A percentile compares a stretch with the other conserved stretches of the same genome.
Evolutionary conservation across 2,888 invertebrate genomes (phyloP).

Genomic region (Dendrolimus houi): DNA sequence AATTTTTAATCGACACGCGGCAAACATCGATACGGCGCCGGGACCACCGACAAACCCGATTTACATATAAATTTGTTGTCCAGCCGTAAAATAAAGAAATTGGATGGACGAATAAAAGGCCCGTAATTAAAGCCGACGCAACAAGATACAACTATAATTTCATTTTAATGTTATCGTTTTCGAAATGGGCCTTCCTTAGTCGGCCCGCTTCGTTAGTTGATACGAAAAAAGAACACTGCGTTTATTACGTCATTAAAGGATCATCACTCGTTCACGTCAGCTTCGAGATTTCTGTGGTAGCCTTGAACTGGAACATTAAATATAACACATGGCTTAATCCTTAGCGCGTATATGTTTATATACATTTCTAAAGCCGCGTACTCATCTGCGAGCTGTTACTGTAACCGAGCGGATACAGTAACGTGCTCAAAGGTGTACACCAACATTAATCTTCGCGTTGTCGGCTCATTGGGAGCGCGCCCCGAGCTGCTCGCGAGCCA

Average conservation of each 20-base stretch:
- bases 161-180: slow-evolving; percentile 47
- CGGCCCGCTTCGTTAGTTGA: slow-evolving; percentile 40
- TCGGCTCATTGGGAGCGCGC: no score
- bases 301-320: neutral
- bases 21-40: slow-evolving; percentile 33
- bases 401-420: no score
- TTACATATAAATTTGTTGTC: slow-evolving; percentile 73
- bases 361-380: no score
- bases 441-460: no score
- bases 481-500: no score
- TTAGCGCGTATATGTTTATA: neutral
- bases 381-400: no score
- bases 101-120: slow-evolving; percentile 52
- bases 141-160: slow-evolving; percentile 51
- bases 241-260: slow-evolving; percentile 23
- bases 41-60: slow-evolving; percentile 64
- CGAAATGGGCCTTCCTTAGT: slow-evolving; percentile 16
- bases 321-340: neutral
- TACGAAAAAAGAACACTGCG: slow-evolving; percentile 16
- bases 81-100: slow-evolving; percentile 72
- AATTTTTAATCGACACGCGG: slow-evolving; percentile 41
- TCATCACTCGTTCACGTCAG: slow-evolving; percentile 21
- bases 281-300: slow-evolving; percentile 15
- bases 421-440: no score
- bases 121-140: slow-evolving; percentile 56